Evolutionary conservation across 2,888 invertebrate species (phyloP), one percentile per base, ranked within the genome.

Genomic region (Erpobdella octoculata): DNA sequence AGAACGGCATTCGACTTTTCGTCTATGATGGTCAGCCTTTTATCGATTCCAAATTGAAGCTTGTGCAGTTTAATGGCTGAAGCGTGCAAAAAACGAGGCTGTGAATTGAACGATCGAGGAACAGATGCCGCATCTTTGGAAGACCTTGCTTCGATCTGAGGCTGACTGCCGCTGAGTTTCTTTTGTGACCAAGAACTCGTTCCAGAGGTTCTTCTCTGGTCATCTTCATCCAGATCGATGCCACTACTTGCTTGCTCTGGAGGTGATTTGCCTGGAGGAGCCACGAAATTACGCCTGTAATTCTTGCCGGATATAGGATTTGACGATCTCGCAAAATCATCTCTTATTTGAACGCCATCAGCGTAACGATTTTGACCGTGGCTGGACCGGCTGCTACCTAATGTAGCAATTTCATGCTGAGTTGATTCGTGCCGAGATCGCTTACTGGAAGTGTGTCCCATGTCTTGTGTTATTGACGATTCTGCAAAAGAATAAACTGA

Each of bases 1-100:
- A 75, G 75, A 18, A 75, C 75, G n/a, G 75, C 75, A 28, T 65
- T 59, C 1, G 75, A 75, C 41, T 69, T 71, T 67, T 75, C 75
- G 46, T 75, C 75, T 8, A 74, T 65, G 25, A 41, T 68, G 31
- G 74, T 75, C n/a, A 66, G 62, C 33, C 66, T 69, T 53, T 74
- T 75, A 62, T 75, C 75, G 25, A 75, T 75, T 15, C 59, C 68
- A 36, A 68, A 72, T 35, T 73, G 72, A 33, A 75, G 41, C 62
- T 71, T 58, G 18, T 70, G 37, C 53, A 75, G 66, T 53, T 70
- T 71, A 46, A 75, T 62, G 38, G 67, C 59, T 28, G 66, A 71
- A 28, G 53, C 61, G 31, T 73, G 36, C 12, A 66, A 62, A 8
- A 66, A 66, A 8, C 64, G 28, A 9, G 65, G 62, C 31, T 62